These are phyloP conservation scores for Laticauda colubrina DNA, from an alignment of 2,113 vertebrate genomes.

Conservation along the genomic window DNA sequence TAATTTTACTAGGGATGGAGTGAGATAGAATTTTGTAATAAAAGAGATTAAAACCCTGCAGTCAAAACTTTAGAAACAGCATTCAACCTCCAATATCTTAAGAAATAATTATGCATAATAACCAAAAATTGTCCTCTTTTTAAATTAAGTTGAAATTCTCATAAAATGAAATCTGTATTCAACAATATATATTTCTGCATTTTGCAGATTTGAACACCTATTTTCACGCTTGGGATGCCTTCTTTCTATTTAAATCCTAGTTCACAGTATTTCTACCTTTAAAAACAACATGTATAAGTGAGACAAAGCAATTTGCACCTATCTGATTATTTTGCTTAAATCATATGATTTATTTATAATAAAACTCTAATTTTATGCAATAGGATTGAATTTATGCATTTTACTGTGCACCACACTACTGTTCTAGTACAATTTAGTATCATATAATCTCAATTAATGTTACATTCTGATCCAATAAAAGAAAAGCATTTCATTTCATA, in stretches of 20 bases:
- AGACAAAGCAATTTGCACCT: background rate
- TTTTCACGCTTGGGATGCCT: background rate
- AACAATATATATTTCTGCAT: background rate
- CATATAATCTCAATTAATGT: background rate
- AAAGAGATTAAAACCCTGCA: background rate
- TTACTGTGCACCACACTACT: background rate
- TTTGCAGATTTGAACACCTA: background rate
- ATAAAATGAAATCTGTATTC: background rate
- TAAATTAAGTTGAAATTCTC: background rate
- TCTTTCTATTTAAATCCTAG: background rate
- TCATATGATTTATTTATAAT: background rate
- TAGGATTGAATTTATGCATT: background rate
- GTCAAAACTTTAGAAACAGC: background rate
- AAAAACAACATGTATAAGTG: background rate
- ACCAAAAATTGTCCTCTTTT: background rate
- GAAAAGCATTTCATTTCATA: background rate
- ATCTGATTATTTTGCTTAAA: background rate
- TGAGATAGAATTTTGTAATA: background rate
- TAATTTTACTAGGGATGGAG: background rate
- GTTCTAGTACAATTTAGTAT: background rate
- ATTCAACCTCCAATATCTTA: background rate
- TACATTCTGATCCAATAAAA: background rate
- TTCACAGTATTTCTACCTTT: background rate
- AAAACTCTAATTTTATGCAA: background rate
- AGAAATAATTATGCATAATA: background rate